Conservation (phyloP, 2,888 invertebrate species). For the Agapostemon virescens region DNA sequence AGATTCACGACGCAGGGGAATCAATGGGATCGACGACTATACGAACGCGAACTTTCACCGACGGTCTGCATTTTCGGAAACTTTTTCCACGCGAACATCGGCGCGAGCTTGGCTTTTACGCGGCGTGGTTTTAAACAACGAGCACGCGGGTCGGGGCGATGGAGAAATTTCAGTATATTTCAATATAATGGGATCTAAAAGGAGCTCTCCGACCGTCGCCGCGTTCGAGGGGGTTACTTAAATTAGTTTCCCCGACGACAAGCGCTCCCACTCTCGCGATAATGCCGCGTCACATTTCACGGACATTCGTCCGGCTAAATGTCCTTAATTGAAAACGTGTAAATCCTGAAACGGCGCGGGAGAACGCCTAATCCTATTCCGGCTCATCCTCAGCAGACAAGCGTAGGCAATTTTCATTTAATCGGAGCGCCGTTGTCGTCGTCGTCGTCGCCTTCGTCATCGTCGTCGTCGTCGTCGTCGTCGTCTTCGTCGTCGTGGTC, state of each 20-base stretch:
- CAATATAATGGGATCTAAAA: slow-evolving; percentile 22
- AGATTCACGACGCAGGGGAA: slow-evolving; percentile 29
- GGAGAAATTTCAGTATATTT: slow-evolving; percentile 1
- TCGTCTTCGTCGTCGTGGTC: slow-evolving; percentile 21
- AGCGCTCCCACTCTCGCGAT: slow-evolving; percentile 19
- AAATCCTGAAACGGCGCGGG: slow-evolving; percentile 43
- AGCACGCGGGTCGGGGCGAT: neutral
- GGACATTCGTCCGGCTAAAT: slow-evolving; percentile 47
- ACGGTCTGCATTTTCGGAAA: neutral
- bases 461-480: too few relatives aligned
- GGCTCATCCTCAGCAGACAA: slow-evolving; percentile 47
- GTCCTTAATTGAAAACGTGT: slow-evolving; percentile 59
- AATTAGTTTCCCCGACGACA: slow-evolving; percentile 23
- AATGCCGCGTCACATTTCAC: slow-evolving; percentile 32
- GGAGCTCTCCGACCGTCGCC: neutral
- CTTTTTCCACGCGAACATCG: neutral
- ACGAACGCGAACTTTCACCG: neutral
- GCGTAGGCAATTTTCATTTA: slow-evolving; percentile 55
- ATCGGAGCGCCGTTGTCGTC: slow-evolving; percentile 14
- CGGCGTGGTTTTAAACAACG: slow-evolving; percentile 3
- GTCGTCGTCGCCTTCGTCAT: too few relatives aligned
- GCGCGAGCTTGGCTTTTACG: neutral
- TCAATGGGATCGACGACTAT: neutral
- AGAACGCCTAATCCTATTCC: slow-evolving; percentile 48
- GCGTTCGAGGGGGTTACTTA: slow-evolving; percentile 6